Percentiles rank a stretch among this genome's conserved stretches.
These are phyloP conservation scores for Sinocyclocheilus maitianheensis DNA, from an alignment of 2,113 vertebrate genomes.

Conservation along the genomic window DNA sequence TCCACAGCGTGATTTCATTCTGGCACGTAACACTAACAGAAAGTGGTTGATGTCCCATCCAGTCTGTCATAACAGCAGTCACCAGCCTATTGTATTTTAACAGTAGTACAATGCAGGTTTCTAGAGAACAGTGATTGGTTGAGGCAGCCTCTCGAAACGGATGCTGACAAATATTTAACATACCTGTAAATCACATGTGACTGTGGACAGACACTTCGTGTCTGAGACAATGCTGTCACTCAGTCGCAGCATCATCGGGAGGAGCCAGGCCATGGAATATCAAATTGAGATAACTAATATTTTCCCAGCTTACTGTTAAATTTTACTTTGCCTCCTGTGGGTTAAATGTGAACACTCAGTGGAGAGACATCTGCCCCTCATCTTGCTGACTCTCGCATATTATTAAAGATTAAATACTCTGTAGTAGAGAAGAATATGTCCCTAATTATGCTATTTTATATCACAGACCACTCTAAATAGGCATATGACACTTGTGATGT, in stretches of 20 bases:
- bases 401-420: constrained; percentile 9
- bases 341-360: neutral
- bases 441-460: neutral
- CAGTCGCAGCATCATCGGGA: neutral
- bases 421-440: neutral
- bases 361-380: too few relatives aligned
- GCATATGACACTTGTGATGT: neutral
- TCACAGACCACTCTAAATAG: neutral
- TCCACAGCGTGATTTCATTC: neutral
- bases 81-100: constrained; percentile 22
- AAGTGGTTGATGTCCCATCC: neutral
- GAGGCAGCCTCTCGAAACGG: constrained; percentile 35
- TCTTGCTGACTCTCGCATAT: neutral
- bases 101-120: constrained; percentile 26
- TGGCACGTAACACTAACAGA: neutral
- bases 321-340: neutral
- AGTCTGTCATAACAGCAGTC: constrained; percentile 26
- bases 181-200: constrained; percentile 45
- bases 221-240: constrained; percentile 41
- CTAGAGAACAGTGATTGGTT: constrained; percentile 34
- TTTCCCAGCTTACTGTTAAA: neutral
- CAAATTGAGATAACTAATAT: neutral
- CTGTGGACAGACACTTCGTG: constrained; percentile 49
- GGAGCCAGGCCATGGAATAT: neutral
- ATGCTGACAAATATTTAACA: constrained; percentile 51